These are phyloP conservation scores for Euglossa dilemma DNA, from an alignment of 1,140 invertebrate genomes.

Conservation along the genomic window DNA sequence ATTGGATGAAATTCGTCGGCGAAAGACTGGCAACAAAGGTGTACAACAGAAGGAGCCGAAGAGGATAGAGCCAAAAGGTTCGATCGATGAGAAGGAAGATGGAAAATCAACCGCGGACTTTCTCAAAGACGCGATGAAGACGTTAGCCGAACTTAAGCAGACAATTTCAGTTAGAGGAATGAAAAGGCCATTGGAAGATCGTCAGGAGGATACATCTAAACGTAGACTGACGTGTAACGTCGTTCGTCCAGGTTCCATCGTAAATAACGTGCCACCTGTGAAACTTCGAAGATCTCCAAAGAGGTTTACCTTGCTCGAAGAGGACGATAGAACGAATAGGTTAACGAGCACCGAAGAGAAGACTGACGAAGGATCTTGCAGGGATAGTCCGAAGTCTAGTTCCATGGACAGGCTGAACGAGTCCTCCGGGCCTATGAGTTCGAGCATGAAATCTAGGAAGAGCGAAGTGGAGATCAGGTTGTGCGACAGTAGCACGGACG, in stretches of 20 bases:
- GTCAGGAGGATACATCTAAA: conserved; percentile 1
- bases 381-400: neutral
- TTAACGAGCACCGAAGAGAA: neutral
- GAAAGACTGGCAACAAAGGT: conserved; percentile 56
- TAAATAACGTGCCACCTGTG: conserved; percentile 65
- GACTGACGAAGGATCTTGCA: neutral
- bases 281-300: conserved; percentile 64
- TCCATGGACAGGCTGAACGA: neutral
- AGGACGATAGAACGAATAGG: neutral
- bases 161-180: neutral
- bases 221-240: neutral
- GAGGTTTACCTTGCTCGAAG: neutral
- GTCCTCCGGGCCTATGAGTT: neutral
- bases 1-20: conserved; percentile 78
- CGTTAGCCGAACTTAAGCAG: conserved; percentile 31
- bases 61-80: neutral
- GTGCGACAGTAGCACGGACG: conserved; percentile 76
- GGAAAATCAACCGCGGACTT: conserved; percentile 14
- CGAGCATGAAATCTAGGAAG: conserved; percentile 12
- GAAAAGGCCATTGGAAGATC: conserved; percentile 30
- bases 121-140: conserved; percentile 49
- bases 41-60: neutral
- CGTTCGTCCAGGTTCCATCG: neutral
- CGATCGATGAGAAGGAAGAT: neutral
- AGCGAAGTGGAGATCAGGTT: conserved; percentile 72